Evolutionary conservation across 1,140 invertebrate species (phyloP).

Genomic region (Paraescarpia echinospica): DNA sequence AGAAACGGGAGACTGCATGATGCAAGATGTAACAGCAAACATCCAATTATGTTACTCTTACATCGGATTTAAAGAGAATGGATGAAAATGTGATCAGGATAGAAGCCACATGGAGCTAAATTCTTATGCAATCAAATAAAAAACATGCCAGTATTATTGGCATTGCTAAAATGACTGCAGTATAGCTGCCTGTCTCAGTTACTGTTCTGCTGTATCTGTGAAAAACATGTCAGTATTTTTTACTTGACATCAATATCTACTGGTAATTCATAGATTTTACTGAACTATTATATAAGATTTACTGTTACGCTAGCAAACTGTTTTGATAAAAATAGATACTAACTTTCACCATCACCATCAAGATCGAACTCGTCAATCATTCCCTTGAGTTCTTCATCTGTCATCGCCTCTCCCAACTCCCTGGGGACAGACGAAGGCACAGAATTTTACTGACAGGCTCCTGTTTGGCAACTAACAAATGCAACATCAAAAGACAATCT

Average conservation of each 20-base stretch:
- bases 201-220: not conserved
- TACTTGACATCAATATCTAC: too few relatives aligned
- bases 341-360: conserved; percentile 59
- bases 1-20: too few relatives aligned
- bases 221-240: too few relatives aligned
- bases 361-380: conserved; percentile 61
- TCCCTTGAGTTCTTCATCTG: conserved; percentile 57
- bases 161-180: too few relatives aligned
- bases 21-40: too few relatives aligned
- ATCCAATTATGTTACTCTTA: too few relatives aligned
- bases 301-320: not conserved
- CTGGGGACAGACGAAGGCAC: conserved; percentile 36
- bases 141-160: too few relatives aligned
- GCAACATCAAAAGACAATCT: not conserved
- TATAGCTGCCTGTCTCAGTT: too few relatives aligned
- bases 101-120: not conserved
- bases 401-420: conserved; percentile 59
- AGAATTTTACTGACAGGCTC: not conserved
- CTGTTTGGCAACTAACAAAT: not conserved
- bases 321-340: conserved; percentile 33
- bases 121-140: conserved; percentile 5
- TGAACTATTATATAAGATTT: too few relatives aligned
- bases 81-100: not conserved
- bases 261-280: too few relatives aligned
- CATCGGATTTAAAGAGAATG: not conserved